phyloP scores from a whole-genome alignment of 2,113 vertebrate genomes.

The Heteronetta atricapilla region DNA sequence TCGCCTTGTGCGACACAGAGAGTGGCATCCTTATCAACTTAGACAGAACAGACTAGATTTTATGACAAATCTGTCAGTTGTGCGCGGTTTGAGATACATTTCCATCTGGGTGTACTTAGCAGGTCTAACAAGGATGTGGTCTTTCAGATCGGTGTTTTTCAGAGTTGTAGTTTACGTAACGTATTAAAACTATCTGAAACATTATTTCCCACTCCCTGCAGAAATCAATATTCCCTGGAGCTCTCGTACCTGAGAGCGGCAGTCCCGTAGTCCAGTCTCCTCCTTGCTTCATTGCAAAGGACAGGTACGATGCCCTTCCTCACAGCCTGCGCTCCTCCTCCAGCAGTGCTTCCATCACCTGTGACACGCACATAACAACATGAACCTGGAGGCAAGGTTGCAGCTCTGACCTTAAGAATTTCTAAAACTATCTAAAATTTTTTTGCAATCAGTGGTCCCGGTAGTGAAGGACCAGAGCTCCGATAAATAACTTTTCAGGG shows the following conservation, averaged over 20 bases:
- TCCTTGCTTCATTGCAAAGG: neutral
- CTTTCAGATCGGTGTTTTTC: neutral
- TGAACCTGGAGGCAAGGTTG: neutral
- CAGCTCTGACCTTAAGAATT: neutral
- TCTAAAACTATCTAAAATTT: rapidly evolving
- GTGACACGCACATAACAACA: rapidly evolving
- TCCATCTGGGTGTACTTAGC: conserved; percentile 11
- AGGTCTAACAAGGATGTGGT: neutral
- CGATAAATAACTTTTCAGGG: neutral
- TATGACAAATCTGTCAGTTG: conserved; percentile 44
- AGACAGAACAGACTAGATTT: conserved; percentile 24
- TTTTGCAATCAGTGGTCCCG: neutral
- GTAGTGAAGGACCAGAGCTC: rapidly evolving
- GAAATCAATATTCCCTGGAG: neutral
- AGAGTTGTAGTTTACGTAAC: neutral
- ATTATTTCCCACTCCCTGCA: neutral
- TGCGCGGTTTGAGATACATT: neutral
- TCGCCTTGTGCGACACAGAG: conserved; percentile 47
- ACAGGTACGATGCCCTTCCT: rapidly evolving
- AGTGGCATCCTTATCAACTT: conserved; percentile 54
- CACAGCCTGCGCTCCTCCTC: neutral
- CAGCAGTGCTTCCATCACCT: rapidly evolving
- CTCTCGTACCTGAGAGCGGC: neutral
- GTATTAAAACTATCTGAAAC: neutral
- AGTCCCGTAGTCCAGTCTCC: neutral